Conservation (phyloP, 2,113 vertebrate species). For the Myiozetetes cayanensis region DNA sequence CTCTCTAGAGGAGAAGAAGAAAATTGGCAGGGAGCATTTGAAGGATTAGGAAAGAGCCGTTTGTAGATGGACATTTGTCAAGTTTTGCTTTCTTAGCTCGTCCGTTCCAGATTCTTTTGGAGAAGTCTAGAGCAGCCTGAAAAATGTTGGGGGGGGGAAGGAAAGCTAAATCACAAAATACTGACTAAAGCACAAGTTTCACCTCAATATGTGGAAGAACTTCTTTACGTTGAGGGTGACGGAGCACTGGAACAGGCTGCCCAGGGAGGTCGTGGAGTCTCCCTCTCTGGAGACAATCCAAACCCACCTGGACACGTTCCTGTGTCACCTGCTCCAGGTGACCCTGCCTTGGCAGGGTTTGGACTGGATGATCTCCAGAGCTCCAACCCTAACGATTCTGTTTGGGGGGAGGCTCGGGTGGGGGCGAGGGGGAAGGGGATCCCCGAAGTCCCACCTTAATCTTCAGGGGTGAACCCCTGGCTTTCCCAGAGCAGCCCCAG, state of each 20-base stretch:
- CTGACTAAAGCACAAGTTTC: background rate
- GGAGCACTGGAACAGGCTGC: background rate
- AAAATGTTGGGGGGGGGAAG: background rate
- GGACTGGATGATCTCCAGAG: background rate
- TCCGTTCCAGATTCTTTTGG: background rate
- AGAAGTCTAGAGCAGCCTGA: background rate
- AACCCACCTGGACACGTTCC: background rate
- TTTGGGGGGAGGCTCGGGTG: background rate
- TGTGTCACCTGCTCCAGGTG: background rate
- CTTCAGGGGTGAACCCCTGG: background rate
- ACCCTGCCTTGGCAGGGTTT: background rate
- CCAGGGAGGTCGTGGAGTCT: background rate
- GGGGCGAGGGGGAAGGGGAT: background rate
- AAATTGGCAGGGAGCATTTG: constrained; percentile 1
- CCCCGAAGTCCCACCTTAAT: background rate
- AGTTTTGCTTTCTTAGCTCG: background rate
- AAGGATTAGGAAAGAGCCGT: constrained; percentile 6
- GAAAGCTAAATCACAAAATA: background rate
- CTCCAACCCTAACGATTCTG: background rate
- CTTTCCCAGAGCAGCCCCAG: background rate
- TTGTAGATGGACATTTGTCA: background rate
- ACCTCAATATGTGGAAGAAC: background rate
- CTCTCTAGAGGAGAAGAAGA: background rate
- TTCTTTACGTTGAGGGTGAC: background rate
- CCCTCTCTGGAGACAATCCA: background rate